Evolutionary conservation across 2,797 vertebrate species (phyloP), one percentile per base, ranked within the genome.

Genomic region (Margarornis squamiger): DNA sequence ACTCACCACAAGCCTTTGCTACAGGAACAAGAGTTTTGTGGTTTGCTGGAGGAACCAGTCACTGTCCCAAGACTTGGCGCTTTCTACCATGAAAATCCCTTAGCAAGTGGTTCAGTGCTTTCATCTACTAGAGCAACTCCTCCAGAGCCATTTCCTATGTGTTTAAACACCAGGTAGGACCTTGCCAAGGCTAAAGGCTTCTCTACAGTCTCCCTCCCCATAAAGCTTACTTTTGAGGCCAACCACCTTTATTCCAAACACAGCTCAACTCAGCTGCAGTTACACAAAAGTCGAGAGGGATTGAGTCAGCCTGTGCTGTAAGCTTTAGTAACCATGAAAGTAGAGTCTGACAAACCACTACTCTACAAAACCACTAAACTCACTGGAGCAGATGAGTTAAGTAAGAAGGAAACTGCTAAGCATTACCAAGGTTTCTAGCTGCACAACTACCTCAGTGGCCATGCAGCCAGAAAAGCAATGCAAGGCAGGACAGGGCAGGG

Each of bases 371-470:
- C 26, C 49, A 59, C 36, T 43, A 46, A 78, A 78, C 29, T 55
- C 49, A 59, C 27, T 74, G 49, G 58, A 88, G n/a, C 36, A 74
- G 20, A 58, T 13, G 71, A 67, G 26, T 67, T 82, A 48, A 75
- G 70, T 18, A 63, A 83, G 61, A 67, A 43, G 62, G 41, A 92
- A 77, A 52, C 41, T 57, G n/a, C 32, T 43, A 54, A 62, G 63
- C 54, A 55, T 70, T 41, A 59, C 32, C 55, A 38, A 30, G 18
- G 27, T 17, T 90, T 77, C 48, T 21, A 43, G 51, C 71, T 75
- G 54, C 38, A 36, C 7, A 11, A 12, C 48, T 58, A 9, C 62
- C 49, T 72, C 0, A 0, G 26, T 27, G 22, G n/a, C 27, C 49
- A 43, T 21, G 65, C n/a, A 71, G 57, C 9, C 10, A 36, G 18